These are phyloP conservation scores for Protaetia brevitarsis DNA, from an alignment of 1,140 invertebrate species.

Conservation along the genomic window DNA sequence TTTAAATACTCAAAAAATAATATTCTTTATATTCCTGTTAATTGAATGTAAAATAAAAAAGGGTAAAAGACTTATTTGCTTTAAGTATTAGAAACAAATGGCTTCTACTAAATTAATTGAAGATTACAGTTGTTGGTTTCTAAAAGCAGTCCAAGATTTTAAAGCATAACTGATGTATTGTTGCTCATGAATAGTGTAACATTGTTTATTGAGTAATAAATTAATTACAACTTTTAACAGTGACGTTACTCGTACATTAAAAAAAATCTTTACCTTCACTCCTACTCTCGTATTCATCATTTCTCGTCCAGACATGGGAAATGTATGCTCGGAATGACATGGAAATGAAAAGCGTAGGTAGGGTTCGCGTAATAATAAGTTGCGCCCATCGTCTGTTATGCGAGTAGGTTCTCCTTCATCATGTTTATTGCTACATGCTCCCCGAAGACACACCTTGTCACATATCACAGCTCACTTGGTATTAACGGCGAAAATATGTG, in stretches of 20 bases:
- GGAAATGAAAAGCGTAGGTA: constrained; percentile 24
- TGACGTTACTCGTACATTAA: neutral
- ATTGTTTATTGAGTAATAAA: neutral
- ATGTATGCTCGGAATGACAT: constrained; percentile 20
- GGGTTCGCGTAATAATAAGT: constrained; percentile 24
- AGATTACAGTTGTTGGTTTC: no score
- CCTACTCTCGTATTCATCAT: constrained; percentile 1
- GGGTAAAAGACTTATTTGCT: no score
- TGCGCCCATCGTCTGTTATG: constrained; percentile 26
- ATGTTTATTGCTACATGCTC: constrained; percentile 26
- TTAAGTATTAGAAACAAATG: no score
- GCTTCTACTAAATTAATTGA: no score
- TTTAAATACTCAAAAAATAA: no score
- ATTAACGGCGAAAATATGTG: constrained; percentile 27
- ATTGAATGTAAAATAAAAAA: no score
- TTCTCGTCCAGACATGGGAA: neutral
- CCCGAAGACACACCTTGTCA: constrained; percentile 27
- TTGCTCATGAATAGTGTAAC: no score
- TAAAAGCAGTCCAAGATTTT: no score
- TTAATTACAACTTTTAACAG: neutral
- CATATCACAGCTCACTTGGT: constrained; percentile 25
- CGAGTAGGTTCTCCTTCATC: constrained; percentile 26
- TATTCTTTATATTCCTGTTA: no score
- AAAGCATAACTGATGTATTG: no score
- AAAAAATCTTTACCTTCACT: neutral